Evolutionary conservation across 2,113 vertebrate species (phyloP).

Genomic region (Ophthalmolycus amberensis): DNA sequence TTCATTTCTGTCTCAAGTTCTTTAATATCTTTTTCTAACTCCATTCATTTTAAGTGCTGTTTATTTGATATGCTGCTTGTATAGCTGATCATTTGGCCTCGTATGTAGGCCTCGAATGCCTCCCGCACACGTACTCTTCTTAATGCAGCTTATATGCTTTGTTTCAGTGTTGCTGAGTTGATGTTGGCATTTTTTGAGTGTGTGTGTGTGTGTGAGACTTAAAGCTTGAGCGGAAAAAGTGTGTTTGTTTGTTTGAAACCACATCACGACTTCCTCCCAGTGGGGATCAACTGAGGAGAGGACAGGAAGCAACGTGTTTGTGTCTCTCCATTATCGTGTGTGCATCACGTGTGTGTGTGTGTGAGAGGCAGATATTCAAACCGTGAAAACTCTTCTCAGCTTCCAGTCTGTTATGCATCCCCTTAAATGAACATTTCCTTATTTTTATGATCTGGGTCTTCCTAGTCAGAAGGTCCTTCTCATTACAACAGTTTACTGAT

Average conservation of each 20-base stretch:
- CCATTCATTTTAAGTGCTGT: no score
- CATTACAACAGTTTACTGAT: background rate
- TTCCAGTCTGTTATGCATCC: background rate
- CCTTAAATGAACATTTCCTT: no score
- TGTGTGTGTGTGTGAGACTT: background rate
- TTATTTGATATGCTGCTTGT: no score
- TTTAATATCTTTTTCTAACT: no score
- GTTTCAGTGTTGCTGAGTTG: background rate
- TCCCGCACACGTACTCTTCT: background rate
- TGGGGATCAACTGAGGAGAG: background rate
- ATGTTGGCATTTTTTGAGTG: background rate
- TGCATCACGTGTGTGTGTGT: background rate
- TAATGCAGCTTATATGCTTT: background rate
- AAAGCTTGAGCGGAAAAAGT: background rate
- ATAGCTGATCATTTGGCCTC: no score
- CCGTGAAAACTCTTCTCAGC: background rate
- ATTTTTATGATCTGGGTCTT: background rate
- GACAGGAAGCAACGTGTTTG: constrained; percentile 44
- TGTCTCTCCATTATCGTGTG: background rate
- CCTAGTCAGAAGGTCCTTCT: background rate
- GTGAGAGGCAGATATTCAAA: background rate
- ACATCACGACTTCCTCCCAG: constrained; percentile 18
- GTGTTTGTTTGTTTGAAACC: constrained; percentile 2
- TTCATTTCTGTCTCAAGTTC: no score
- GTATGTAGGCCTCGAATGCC: no score